Conservation (phyloP, 2,797 vertebrate species). For the Cirrhinus mrigala region DNA sequence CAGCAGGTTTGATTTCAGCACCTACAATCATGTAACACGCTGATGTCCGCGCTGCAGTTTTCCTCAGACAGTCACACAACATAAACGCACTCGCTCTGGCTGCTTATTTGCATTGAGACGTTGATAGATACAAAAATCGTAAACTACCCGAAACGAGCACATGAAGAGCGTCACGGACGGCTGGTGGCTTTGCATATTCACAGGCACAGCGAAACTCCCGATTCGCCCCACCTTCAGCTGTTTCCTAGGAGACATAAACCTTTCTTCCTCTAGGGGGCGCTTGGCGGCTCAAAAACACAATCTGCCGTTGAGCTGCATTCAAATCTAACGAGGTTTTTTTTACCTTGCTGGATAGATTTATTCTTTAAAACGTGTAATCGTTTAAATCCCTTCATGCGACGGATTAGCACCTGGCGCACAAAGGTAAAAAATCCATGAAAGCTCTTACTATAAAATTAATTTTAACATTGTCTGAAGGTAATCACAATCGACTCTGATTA, state of each 20-base stretch:
- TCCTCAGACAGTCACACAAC: not conserved
- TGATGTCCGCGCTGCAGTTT: not conserved
- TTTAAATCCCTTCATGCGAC: not conserved
- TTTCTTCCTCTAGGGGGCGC: not conserved
- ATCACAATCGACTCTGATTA: not conserved
- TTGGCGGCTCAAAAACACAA: not conserved
- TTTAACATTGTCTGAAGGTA: not conserved
- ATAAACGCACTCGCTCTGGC: not conserved
- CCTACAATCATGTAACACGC: not conserved
- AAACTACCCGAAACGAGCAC: conserved; percentile 24
- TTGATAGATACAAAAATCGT: not conserved
- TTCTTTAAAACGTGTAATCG: not conserved
- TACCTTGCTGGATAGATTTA: not conserved
- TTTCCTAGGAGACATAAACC: not conserved
- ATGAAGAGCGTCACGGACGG: conserved; percentile 20
- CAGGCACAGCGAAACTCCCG: conserved; percentile 44
- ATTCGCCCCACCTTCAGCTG: conserved; percentile 54
- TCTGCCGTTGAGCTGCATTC: not conserved
- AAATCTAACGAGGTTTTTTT: not conserved
- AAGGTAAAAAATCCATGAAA: not conserved
- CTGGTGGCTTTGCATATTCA: conserved; percentile 59
- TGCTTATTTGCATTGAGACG: not conserved
- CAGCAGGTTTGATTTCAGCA: conserved; percentile 39
- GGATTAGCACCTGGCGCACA: not conserved
- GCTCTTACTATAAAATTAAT: not conserved